Base-by-base conservation (phyloP, 2,888 invertebrate genomes). In the Metellina segmentata region DNA sequence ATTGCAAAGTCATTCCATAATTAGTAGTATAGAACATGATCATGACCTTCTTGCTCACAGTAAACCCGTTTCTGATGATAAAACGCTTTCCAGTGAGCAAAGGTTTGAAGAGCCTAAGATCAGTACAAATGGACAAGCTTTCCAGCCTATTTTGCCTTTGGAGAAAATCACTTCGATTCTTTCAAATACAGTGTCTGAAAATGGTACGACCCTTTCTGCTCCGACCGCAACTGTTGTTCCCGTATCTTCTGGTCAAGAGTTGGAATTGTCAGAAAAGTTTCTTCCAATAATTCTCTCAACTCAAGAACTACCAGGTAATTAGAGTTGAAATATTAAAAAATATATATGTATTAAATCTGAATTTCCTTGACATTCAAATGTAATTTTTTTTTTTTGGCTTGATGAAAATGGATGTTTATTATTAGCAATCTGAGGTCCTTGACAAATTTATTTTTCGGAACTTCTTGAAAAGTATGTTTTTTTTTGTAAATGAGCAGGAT, bases 71-170 rank as follows among this genome's bases (percentile, higher is more conserved):
- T n/a, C 72, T 48, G 81, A 81, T 52, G 51, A 20, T 16, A 48
- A 19, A 34, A 13, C 20, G 8, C 13, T n/a, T 48, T 11, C 11
- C 8, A 78, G 11, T 13, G 79, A 72, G n/a, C 77, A 51, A 53
- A 71, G 11, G 51, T 71, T 87, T 79, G 52, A 71, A 8, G 77
- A 79, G 5, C 11, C 72, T 20, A 78, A 78, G 51, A 4, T 71
- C 7, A 72, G 53, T 52, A 34, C 20, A 16, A 20, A 6, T 19
- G 75, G 61, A 9, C 19, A 61, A 85, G 70, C 48, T 16, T 83
- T 91, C 71, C 82, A 87, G 20, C 71, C 53, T 19, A 78, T 88
- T 71, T 72, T 91, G 5, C 83, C 91, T 20, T 53, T 87, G n/a
- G 70, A 82, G 20, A 87, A 81, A 61, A 20, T 77, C 7, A 53